These are phyloP conservation scores for Limonius californicus DNA, from an alignment of 1,140 invertebrate species.

Conservation along the genomic window DNA sequence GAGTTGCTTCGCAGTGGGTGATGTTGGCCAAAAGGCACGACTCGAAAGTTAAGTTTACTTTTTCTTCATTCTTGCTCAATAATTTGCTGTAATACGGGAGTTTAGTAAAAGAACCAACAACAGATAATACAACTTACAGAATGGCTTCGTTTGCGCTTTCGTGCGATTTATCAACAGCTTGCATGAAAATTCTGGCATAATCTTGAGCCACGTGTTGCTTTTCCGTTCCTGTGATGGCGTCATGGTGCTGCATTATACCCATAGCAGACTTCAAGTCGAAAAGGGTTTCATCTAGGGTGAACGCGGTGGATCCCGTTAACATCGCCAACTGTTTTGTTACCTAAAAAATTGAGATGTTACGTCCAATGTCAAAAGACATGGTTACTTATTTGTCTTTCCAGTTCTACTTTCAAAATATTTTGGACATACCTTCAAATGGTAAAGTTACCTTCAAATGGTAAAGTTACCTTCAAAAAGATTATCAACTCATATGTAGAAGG, in stretches of 20 bases:
- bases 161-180: conserved; percentile 48
- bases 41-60: neutral
- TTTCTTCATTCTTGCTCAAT: neutral
- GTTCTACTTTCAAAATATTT: too few species aligned
- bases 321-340: conserved; percentile 49
- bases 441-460: too few species aligned
- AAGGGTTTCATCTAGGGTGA: conserved; percentile 23
- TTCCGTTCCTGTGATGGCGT: conserved; percentile 85
- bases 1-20: conserved; percentile 57
- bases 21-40: conserved; percentile 54
- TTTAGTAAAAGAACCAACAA: neutral
- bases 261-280: conserved; percentile 51
- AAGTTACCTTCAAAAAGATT: too few species aligned
- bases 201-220: conserved; percentile 86
- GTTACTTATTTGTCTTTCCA: too few species aligned
- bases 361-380: too few species aligned
- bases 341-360: too few species aligned
- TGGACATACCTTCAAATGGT: too few species aligned
- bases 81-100: neutral
- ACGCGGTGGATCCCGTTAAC: conserved; percentile 32
- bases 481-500: too few species aligned
- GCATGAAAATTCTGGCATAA: conserved; percentile 69
- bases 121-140: neutral
- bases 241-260: conserved; percentile 91
- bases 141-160: neutral